phyloP scores from a whole-genome alignment of 1,140 invertebrate genomes.

The Habropoda laboriosa region DNA sequence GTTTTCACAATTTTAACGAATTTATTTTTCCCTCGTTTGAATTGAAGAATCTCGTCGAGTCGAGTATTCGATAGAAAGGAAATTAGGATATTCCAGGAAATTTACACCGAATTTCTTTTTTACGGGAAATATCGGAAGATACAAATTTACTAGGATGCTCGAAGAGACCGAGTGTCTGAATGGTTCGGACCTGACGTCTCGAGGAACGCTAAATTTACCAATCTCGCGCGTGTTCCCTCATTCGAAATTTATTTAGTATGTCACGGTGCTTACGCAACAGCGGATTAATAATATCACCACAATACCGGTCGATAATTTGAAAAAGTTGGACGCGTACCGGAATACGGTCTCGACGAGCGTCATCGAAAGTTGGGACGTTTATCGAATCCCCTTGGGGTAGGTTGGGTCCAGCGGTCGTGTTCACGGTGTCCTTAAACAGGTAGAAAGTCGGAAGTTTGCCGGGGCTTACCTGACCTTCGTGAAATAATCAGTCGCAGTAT shows the following conservation, averaged over 20 bases:
- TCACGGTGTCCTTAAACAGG: conserved; percentile 24
- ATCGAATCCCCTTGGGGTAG: conserved; percentile 49
- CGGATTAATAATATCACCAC: conserved; percentile 7
- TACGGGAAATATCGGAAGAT: no score
- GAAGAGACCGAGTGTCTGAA: no score
- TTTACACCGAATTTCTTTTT: no score
- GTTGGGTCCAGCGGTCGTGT: neutral
- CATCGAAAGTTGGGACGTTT: conserved; percentile 45
- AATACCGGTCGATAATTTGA: conserved; percentile 12
- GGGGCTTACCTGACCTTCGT: conserved; percentile 27
- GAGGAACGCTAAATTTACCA: neutral
- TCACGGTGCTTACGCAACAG: neutral
- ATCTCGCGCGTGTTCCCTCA: neutral
- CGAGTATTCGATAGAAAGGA: no score
- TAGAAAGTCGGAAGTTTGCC: conserved; percentile 16
- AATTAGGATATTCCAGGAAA: no score
- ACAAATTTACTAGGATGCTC: no score
- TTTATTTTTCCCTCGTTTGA: no score
- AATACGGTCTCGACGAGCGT: neutral
- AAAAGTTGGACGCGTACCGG: neutral
- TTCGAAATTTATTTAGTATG: neutral
- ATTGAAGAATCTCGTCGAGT: no score
- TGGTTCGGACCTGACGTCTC: no score
- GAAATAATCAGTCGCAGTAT: conserved; percentile 19
- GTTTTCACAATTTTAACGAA: no score